Base-by-base conservation (phyloP, 2,888 invertebrate genomes). In the Drepana falcataria region DNA sequence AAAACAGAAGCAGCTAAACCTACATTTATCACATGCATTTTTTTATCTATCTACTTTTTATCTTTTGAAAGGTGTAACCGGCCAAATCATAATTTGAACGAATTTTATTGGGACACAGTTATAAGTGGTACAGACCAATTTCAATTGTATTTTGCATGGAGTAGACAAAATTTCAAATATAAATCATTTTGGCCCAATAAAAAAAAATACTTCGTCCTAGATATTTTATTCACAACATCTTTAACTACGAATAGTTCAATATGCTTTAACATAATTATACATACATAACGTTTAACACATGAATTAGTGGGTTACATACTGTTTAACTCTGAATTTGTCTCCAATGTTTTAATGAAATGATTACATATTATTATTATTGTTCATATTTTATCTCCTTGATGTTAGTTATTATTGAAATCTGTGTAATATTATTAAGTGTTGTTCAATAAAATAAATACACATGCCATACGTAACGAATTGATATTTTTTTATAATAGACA, bases 361-460 rank as follows among this genome's bases (percentile, higher is more conserved):
- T 51, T 41, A 49, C 5, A 9, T 1, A 40, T 40, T 40, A 4
- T 1, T 9, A 3, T 44, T 44, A 44, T 9, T 44, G 44, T 44
- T 44, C 9, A 44, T 9, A 7, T 44, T 41, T 44, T 37, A 37
- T n/a, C 33, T 49, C 35, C 37, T 37, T 49, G 37, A 37, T 49
- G 35, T 37, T 51, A 41, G 34, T 41, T 40, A 9, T 34, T 9
- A 4, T 6, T 49, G 3, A 6, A n/a, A 54, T 59, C 58, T 59
- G 55, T 62, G 59, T 56, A 48, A 54, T 59, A 53, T 65, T 62
- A 62, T 59, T 59, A 53, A 68, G 71, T 71, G 72, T 74, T 70
- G 64, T 75, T 72, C 64, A 74, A 69, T 77, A 72, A 77, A 75
- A 3, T 21, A 3, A 35, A 49, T 51, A 3, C 69, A 69, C 60